Base-by-base conservation (phyloP, 2,797 vertebrate species). In the Sebastes glaucus region DNA sequence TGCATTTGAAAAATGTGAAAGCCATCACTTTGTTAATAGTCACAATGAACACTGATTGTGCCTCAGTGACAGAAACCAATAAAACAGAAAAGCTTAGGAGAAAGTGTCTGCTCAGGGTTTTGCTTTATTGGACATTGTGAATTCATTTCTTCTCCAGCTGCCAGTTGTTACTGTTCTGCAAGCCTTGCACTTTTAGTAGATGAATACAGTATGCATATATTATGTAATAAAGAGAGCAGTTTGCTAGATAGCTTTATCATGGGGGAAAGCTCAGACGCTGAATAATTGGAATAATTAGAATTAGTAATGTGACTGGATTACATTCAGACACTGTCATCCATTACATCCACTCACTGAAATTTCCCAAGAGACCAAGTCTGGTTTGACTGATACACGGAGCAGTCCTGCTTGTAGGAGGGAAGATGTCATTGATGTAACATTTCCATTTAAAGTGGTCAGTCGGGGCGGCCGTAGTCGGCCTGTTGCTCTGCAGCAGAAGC, bases 181-280 rank as follows among this genome's bases (percentile, higher is more conserved):
- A 71, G 74, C 61, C 2, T 33, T 60, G 76, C 80, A 80, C 72
- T 83, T 88, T 80, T 73, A 73, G 35, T 22, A 52, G 59, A 79
- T 75, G 74, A 74, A 78, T 74, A 30, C 55, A 70, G 38, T 66
- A 35, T 75, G 78, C 69, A 84, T 87, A 33, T 75, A 64, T 61
- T 72, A 60, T 69, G n/a, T 70, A 71, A 64, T 76, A 64, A 81
- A 79, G 75, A 60, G 65, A 73, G 72, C 68, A 28, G 46, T 78
- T 81, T 77, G 38, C 76, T 77, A 78, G 75, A 80, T 65, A 77
- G 63, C 53, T 73, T 74, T 87, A 70, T 82, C 74, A 62, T 49
- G 71, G 80, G 71, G 16, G 30, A 76, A 83, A 76, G 65, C 38
- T 22, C 56, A 73, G 70, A 83, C 65, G 80, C 42, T 77, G 30